phyloP scores from a whole-genome alignment of 2,888 invertebrate species.

The Heliconius cydno region DNA sequence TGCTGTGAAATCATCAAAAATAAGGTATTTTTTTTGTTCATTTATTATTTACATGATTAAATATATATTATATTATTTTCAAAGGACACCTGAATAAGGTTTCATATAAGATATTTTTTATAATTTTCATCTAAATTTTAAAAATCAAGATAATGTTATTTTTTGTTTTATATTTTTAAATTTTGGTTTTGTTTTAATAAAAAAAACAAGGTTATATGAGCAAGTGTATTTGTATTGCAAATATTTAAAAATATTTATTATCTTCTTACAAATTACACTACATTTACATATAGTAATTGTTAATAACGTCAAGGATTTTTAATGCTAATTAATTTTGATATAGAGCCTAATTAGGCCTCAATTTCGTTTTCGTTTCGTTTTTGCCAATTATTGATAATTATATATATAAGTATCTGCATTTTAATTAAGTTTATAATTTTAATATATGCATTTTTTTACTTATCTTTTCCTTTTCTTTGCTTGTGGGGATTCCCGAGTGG shows the following conservation, averaged over 20 bases:
- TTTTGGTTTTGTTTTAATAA: neutral
- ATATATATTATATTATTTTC: neutral
- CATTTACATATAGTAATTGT: neutral
- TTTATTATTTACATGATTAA: neutral
- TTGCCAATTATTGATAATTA: neutral
- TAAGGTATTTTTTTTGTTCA: neutral
- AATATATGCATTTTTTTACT: too few relatives aligned
- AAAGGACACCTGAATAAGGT: neutral
- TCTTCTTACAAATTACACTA: too few relatives aligned
- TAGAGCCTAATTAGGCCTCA: neutral
- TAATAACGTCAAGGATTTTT: neutral
- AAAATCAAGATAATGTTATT: neutral
- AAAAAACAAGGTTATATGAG: neutral
- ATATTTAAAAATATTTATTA: neutral
- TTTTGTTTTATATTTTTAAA: neutral
- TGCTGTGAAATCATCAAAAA: neutral
- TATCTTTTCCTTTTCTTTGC: too few relatives aligned
- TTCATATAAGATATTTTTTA: neutral
- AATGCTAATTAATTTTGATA: neutral
- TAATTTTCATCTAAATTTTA: neutral
- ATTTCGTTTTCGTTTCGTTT: neutral
- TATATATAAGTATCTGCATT: neutral
- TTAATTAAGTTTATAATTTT: neutral
- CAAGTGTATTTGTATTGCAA: neutral
- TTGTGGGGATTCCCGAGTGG: too few relatives aligned